A percentile compares a stretch with the other conserved stretches of the same genome.
These are phyloP conservation scores for Drosophila pruinosa DNA, from an alignment of 1,140 invertebrate genomes.

Conservation along the genomic window DNA sequence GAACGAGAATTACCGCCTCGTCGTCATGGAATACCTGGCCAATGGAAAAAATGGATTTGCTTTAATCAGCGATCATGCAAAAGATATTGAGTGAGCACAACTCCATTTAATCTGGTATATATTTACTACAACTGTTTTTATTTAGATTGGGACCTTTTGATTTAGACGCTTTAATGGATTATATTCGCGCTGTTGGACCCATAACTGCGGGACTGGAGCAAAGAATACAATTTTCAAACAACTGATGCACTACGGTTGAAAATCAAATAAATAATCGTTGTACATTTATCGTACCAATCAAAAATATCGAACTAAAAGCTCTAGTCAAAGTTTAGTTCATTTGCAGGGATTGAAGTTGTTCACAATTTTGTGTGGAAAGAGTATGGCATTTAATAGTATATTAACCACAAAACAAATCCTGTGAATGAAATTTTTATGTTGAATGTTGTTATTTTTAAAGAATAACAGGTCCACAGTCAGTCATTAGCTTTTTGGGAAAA, in stretches of 20 bases:
- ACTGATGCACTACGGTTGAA: background rate
- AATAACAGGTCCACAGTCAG: too few species aligned
- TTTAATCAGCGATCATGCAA: constrained; percentile 72
- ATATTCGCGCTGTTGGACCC: constrained; percentile 71
- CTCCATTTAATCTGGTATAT: background rate
- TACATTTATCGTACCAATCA: background rate
- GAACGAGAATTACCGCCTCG: constrained; percentile 85
- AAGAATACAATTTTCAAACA: constrained; percentile 40
- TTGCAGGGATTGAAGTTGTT: too few species aligned
- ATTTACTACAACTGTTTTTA: background rate
- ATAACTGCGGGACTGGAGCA: constrained; percentile 53
- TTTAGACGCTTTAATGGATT: constrained; percentile 72
- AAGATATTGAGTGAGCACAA: constrained; percentile 49
- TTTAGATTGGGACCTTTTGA: constrained; percentile 57
- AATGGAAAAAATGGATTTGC: constrained; percentile 87
- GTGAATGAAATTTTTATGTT: too few species aligned
- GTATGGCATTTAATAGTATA: too few species aligned
- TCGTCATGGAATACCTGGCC: constrained; percentile 86
- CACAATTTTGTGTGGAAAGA: too few species aligned
- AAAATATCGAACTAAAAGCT: background rate
- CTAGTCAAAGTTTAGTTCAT: background rate
- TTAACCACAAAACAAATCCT: too few species aligned
- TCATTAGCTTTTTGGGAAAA: too few species aligned
- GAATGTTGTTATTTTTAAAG: too few species aligned
- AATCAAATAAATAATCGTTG: constrained; percentile 14